Percentiles rank a stretch among this genome's conserved stretches.
phyloP scores from a whole-genome alignment of 2,113 vertebrate genomes.

The Egretta garzetta region DNA sequence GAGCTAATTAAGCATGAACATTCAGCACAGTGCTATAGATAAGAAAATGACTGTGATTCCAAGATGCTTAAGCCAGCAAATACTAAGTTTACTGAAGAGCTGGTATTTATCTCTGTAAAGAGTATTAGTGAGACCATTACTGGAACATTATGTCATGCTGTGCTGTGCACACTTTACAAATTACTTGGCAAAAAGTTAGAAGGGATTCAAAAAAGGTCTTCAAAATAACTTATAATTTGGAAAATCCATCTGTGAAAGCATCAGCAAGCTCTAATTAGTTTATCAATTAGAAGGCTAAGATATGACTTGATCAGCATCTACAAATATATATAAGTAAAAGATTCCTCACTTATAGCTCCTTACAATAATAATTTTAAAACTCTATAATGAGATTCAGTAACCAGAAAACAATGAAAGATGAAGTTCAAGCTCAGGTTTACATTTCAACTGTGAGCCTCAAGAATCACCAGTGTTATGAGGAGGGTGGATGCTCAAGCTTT shows the following conservation, averaged over 20 bases:
- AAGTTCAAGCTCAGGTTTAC: not conserved
- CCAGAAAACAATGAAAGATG: not conserved
- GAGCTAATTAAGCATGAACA: not conserved
- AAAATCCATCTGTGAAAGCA: not conserved
- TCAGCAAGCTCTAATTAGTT: not conserved
- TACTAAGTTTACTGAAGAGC: not conserved
- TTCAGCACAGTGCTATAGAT: not conserved
- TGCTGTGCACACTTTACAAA: not conserved
- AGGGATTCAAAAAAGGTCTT: not conserved
- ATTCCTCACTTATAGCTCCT: not conserved
- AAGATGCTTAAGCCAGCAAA: not conserved
- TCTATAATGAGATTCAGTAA: not conserved
- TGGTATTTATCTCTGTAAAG: not conserved
- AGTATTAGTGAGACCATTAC: not conserved
- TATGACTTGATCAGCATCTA: not conserved
- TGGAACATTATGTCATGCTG: not conserved
- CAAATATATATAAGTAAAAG: not conserved
- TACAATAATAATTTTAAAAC: not conserved
- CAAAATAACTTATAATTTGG: not conserved
- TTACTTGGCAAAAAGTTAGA: not conserved
- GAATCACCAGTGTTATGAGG: not conserved
- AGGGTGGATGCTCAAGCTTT: rapidly evolving
- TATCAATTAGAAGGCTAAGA: not conserved
- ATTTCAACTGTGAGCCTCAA: not conserved
- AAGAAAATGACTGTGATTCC: not conserved